phyloP scores from a whole-genome alignment of 2,888 invertebrate species.

The Sialis lutaria region DNA sequence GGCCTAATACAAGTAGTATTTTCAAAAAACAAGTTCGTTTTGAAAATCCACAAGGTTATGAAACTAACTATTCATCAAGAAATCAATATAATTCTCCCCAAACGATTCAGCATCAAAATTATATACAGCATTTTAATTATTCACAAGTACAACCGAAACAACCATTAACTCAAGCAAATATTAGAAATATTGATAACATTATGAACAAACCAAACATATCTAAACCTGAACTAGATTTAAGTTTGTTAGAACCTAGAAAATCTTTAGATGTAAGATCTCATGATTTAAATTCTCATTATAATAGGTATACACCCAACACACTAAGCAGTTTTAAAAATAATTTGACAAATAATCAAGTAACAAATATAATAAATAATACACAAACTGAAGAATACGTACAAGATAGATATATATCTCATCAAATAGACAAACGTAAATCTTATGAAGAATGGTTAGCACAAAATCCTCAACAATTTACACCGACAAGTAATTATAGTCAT shows the following conservation, averaged over 20 bases:
- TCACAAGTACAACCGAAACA: background rate
- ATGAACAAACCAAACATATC: background rate
- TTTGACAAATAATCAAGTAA: too few species aligned
- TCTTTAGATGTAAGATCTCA: background rate
- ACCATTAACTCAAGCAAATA: background rate
- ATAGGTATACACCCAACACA: background rate
- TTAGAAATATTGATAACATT: background rate
- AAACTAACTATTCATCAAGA: background rate
- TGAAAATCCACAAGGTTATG: background rate
- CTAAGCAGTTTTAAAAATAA: too few species aligned
- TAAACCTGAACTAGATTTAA: background rate
- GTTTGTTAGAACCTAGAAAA: background rate
- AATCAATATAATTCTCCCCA: background rate
- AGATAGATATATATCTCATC: too few species aligned
- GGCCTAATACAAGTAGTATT: background rate
- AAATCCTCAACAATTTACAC: too few species aligned
- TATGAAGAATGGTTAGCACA: too few species aligned
- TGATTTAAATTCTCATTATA: background rate
- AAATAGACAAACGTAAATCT: too few species aligned
- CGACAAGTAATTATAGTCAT: too few species aligned
- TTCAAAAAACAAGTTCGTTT: conserved; percentile 3
- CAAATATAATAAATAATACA: too few species aligned
- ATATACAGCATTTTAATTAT: background rate
- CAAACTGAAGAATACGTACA: too few species aligned
- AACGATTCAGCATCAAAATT: background rate